Conservation (phyloP, 2,888 invertebrate genomes). For the Spodoptera exigua region DNA sequence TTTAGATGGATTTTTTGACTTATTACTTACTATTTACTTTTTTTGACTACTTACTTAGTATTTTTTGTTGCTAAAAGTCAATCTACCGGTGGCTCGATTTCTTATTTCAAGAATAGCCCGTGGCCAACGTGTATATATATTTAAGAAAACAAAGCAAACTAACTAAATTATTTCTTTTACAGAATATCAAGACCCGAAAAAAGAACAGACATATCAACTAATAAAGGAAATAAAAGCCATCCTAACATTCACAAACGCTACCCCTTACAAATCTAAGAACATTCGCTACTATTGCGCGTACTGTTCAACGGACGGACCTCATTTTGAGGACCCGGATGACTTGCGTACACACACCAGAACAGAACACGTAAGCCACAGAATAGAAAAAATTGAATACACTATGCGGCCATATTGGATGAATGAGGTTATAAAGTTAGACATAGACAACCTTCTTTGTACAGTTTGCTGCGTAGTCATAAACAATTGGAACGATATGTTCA, state of each 20-base stretch:
- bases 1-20: no score
- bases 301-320: slow-evolving; percentile 62
- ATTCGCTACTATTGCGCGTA: slow-evolving; percentile 70
- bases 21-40: no score
- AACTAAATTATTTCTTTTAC: slow-evolving; percentile 16
- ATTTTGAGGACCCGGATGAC: slow-evolving; percentile 66
- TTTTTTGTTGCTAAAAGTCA: no score
- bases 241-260: slow-evolving; percentile 71
- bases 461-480: slow-evolving; percentile 60
- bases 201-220: slow-evolving; percentile 55
- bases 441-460: slow-evolving; percentile 67
- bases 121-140: no score
- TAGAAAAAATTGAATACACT: slow-evolving; percentile 61
- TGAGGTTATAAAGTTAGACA: slow-evolving; percentile 75
- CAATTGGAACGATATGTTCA: slow-evolving; percentile 73
- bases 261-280: slow-evolving; percentile 71
- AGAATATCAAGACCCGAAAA: slow-evolving; percentile 21
- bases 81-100: no score
- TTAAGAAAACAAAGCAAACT: not conserved
- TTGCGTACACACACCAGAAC: slow-evolving; percentile 67
- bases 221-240: slow-evolving; percentile 70
- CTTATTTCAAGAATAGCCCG: no score
- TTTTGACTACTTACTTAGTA: no score
- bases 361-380: slow-evolving; percentile 60
- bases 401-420: slow-evolving; percentile 72